Base-by-base conservation (phyloP, 2,888 invertebrate species). In the Augiades crinisus region DNA sequence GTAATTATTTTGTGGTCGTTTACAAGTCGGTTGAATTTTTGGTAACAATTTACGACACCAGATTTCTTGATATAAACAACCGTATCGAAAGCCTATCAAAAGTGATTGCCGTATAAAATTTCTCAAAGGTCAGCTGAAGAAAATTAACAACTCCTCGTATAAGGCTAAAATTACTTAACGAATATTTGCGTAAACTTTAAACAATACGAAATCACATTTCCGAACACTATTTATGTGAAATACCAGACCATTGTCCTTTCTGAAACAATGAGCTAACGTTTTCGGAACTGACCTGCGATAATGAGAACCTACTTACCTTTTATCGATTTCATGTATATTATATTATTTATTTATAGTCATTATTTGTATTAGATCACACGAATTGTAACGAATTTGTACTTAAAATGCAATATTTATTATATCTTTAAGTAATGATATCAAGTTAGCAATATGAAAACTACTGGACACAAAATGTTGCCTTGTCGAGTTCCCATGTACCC, bases 201-300 rank as follows among this genome's bases (percentile, higher is more conserved):
- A 49, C 40, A 41, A 49, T 41, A 41, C 24, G 31, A 37, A 30
- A 37, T 37, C 30, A 37, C 22, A 51, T 51, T 44, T 44, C 5
- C 44, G 19, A 22, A 51, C 36, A 44, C 27, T 44, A 50, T 50
- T 50, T 43, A 43, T 30, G 51, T 21, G 37, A 44, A 44, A 51
- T 51, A 51, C 49, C 34, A 49, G 41, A 14, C 49, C 14, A 49
- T 49, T 49, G 49, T 49, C 49, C 34, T 34, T 33, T 49, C 10
- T 34, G 24, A 17, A 44, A 44, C 51, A 51, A 44, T 51, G 22
- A 44, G 8, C 27, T 24, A 34, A 37, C 37, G 30, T 27, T 31
- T 51, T 44, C 31, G 37, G 30, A 51, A 44, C 30, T 30, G 36
- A 50, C 31, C 24, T 43, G 36, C 30, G 19, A 45, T 34, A 30